Base-by-base conservation (phyloP, 2,113 vertebrate species). In the Mustela lutreola region DNA sequence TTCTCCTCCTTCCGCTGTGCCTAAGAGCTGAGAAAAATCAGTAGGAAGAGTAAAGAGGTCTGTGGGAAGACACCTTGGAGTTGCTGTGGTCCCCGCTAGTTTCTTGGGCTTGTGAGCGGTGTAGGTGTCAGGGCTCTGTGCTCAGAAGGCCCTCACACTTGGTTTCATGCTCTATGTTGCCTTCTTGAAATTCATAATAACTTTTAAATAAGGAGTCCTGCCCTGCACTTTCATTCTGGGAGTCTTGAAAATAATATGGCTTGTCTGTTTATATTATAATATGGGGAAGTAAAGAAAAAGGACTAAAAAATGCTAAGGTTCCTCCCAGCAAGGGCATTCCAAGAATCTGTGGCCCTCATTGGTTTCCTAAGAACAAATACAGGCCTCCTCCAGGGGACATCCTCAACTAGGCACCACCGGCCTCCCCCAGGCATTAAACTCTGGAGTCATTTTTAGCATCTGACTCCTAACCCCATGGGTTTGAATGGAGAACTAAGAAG, bases 121-220 rank as follows among this genome's bases (percentile, higher is more conserved):
- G 18, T 22, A 22, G n/a, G 60, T 9, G 56, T 42, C 24, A 39
- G 78, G 21, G 16, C 2, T 36, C 10, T 3, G 6, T 1, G 45
- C 60, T 86, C 22, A 90, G 36, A 89, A 78, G 33, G 11, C 5
- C 5, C 4, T 8, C 12, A 39, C 14, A 39, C 36, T 78, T 95
- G 36, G 65, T 36, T 79, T 82, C 39, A 79, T 85, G 53, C 1
- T 84, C 10, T 65, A 21, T 70, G 60, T 36, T 90, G 33, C 5
- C 86, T 94, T 82, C 85, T 80, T 67, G 10, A 94, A 94, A 87
- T 62, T 92, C 75, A 94, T 73, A 65, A 53, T 56, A 67, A 67
- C 62, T 73, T 86, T 53, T 80, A 11, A 60, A 50, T 53, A 91
- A 80, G 42, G 56, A 18, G 1, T 21, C 26, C 36, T 87, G 62